Percentiles rank a stretch among this genome's conserved stretches.
phyloP scores from a whole-genome alignment of 2,888 invertebrate species.

The Muschampia plurimacula region DNA sequence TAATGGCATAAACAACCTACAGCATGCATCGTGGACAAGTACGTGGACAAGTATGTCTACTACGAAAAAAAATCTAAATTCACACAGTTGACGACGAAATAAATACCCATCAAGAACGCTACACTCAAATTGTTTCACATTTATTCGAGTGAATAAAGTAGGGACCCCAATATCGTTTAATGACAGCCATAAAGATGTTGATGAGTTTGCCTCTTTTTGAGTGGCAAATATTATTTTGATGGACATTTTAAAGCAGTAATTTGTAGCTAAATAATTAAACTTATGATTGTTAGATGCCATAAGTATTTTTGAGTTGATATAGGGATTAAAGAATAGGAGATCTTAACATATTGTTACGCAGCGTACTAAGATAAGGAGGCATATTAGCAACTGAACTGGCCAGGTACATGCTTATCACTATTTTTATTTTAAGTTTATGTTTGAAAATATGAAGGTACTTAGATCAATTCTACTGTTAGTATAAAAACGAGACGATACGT shows the following conservation, averaged over 20 bases:
- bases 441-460: too few relatives aligned
- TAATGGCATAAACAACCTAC: too few relatives aligned
- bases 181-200: slow-evolving; percentile 49
- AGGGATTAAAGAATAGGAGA: neutral
- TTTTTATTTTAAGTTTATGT: too few relatives aligned
- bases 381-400: too few relatives aligned
- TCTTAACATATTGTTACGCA: neutral
- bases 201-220: slow-evolving; percentile 49
- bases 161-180: slow-evolving; percentile 45
- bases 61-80: slow-evolving; percentile 13
- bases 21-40: too few relatives aligned
- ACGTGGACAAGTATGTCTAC: too few relatives aligned
- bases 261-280: slow-evolving; percentile 27
- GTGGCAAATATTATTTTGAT: slow-evolving; percentile 49
- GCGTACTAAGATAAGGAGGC: too few relatives aligned
- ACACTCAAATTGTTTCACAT: slow-evolving; percentile 37
- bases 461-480: too few relatives aligned
- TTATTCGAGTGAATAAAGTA: slow-evolving; percentile 32
- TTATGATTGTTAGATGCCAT: neutral
- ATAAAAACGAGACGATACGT: too few relatives aligned
- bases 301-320: neutral
- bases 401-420: too few relatives aligned
- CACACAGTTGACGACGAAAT: slow-evolving; percentile 30
- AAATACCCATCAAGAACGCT: slow-evolving; percentile 21
- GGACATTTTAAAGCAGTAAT: slow-evolving; percentile 40